Conservation (phyloP, 2,113 vertebrate species). For the Microcebus jonahi region DNA sequence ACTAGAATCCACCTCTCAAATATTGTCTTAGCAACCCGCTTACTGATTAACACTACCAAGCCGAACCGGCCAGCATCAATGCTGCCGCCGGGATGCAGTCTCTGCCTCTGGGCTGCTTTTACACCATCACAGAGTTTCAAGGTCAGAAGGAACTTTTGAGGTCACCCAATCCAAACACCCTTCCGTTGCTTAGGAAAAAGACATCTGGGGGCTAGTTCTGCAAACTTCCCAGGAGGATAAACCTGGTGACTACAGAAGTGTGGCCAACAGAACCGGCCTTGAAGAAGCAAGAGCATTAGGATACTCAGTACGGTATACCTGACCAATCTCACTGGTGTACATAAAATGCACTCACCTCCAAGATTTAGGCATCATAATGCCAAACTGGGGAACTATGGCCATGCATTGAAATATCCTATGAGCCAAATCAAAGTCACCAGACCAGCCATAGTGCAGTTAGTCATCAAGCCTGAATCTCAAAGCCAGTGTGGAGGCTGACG, state of each 20-base stretch:
- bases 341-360: neutral
- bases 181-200: neutral
- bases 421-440: neutral
- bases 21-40: slow-evolving; percentile 64
- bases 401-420: neutral
- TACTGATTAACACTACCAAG: slow-evolving; percentile 68
- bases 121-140: neutral
- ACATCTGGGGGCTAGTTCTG: neutral
- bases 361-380: neutral
- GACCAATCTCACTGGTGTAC: neutral
- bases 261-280: neutral
- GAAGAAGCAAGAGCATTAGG: neutral
- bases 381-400: no score
- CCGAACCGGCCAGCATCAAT: slow-evolving; percentile 19
- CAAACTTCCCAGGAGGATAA: neutral
- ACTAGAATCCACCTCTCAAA: slow-evolving; percentile 60
- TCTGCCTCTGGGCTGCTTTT: neutral
- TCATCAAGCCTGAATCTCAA: neutral
- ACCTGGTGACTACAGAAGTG: neutral
- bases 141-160: neutral
- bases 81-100: neutral
- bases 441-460: neutral
- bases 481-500: neutral
- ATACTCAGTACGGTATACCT: neutral
- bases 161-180: neutral